These are phyloP conservation scores for Phytoseiulus persimilis DNA, from an alignment of 2,888 invertebrate genomes.

Conservation along the genomic window DNA sequence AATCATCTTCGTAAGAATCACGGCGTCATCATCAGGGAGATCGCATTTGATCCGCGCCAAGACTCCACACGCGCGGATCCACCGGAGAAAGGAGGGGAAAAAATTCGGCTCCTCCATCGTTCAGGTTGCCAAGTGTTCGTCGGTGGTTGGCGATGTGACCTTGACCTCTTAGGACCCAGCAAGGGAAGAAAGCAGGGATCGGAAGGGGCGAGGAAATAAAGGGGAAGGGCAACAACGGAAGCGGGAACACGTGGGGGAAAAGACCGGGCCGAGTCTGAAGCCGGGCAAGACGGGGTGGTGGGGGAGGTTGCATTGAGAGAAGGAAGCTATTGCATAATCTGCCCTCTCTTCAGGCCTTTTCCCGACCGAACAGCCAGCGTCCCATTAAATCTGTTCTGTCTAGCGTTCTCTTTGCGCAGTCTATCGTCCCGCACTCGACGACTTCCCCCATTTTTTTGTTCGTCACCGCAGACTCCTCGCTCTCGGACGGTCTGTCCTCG, in stretches of 20 bases:
- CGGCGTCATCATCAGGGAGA: neutral
- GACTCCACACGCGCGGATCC: neutral
- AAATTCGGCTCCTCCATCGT: neutral
- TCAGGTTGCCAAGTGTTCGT: neutral
- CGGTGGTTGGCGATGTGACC: neutral
- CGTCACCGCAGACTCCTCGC: neutral
- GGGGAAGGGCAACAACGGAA: neutral
- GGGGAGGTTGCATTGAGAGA: neutral
- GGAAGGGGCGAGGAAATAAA: neutral
- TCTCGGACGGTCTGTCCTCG: neutral
- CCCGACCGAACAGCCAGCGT: conserved; percentile 5
- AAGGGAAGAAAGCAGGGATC: neutral
- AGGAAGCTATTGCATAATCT: conserved; percentile 5
- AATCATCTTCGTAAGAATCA: neutral
- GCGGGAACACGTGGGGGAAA: neutral
- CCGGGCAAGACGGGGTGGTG: neutral
- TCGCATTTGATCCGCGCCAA: neutral
- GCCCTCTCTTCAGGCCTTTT: neutral
- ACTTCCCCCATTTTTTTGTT: neutral
- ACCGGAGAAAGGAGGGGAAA: neutral
- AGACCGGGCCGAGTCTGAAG: neutral
- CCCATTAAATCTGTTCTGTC: conserved; percentile 5
- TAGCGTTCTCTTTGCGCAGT: neutral
- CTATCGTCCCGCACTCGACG: neutral
- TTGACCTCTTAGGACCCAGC: neutral